Conservation (phyloP, 2,113 vertebrate genomes). For the Micronisus gabar region DNA sequence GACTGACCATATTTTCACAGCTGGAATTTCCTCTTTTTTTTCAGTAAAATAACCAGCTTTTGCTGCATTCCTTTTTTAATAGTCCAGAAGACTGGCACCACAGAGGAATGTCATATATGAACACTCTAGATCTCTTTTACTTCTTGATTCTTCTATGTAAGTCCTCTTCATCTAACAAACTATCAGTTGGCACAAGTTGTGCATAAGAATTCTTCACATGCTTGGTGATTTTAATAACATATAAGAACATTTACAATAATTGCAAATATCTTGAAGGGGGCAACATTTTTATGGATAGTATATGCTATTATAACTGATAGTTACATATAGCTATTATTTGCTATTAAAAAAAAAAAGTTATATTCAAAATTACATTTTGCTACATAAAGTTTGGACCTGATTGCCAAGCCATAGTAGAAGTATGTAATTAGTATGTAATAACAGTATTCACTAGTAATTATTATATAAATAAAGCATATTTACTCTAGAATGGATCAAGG, state of each 20-base stretch:
- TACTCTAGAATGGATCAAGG: not conserved
- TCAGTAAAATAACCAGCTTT: slow-evolving; percentile 35
- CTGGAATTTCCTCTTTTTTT: slow-evolving; percentile 54
- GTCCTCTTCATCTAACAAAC: not conserved
- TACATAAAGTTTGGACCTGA: not conserved
- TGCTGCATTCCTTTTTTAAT: slow-evolving; percentile 20
- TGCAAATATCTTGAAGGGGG: not conserved
- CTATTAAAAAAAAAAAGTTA: not conserved
- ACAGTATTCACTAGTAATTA: not conserved
- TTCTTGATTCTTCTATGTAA: not conserved
- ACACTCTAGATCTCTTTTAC: not conserved
- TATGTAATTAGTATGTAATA: not conserved
- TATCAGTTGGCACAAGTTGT: not conserved
- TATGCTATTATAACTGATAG: not conserved
- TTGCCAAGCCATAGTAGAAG: not conserved
- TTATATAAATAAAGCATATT: not conserved
- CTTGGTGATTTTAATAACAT: not conserved
- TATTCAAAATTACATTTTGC: not conserved
- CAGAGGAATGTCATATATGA: not conserved
- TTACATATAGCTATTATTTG: no score
- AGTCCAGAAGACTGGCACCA: slow-evolving; percentile 7
- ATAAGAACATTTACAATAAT: not conserved
- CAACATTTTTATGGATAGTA: not conserved
- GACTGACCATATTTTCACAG: slow-evolving; percentile 68
- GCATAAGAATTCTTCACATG: not conserved